Conservation (phyloP, 2,888 invertebrate species). For the Encarsia formosa region DNA sequence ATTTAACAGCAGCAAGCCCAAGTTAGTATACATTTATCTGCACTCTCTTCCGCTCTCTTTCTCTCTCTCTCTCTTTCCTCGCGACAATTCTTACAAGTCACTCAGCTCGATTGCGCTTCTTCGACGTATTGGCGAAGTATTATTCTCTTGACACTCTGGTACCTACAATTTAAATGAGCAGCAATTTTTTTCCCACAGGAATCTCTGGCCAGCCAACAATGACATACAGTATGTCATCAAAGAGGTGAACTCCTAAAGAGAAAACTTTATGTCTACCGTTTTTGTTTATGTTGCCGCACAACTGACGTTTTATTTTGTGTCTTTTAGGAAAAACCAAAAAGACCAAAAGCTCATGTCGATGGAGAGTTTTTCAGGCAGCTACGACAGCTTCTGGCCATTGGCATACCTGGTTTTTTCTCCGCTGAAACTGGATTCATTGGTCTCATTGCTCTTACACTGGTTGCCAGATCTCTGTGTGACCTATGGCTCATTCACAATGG, state of each 20-base stretch:
- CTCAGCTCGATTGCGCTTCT: background rate
- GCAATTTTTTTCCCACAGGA: slow-evolving; percentile 48
- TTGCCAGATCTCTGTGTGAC: slow-evolving; percentile 90
- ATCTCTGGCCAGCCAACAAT: slow-evolving; percentile 63
- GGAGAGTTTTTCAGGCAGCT: slow-evolving; percentile 70
- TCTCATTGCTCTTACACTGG: slow-evolving; percentile 74
- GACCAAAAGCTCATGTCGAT: slow-evolving; percentile 71
- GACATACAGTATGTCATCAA: slow-evolving; percentile 77
- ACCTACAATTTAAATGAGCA: too few species aligned
- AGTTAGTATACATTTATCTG: slow-evolving; percentile 26
- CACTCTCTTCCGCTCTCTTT: background rate
- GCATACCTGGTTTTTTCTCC: slow-evolving; percentile 72
- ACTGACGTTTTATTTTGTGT: background rate
- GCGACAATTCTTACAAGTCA: background rate
- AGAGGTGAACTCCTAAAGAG: slow-evolving; percentile 50
- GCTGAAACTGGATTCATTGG: slow-evolving; percentile 71
- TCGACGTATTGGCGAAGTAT: too few species aligned
- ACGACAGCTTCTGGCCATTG: slow-evolving; percentile 56
- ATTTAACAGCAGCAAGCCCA: slow-evolving; percentile 22
- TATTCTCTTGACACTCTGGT: too few species aligned
- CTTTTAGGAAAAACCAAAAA: slow-evolving; percentile 48
- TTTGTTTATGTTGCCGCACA: background rate
- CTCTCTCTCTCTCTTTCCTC: background rate
- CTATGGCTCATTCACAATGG: slow-evolving; percentile 96
- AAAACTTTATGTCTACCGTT: background rate